Evolutionary conservation across 2,888 invertebrate genomes (phyloP).

Genomic region (Tenodera sinensis): DNA sequence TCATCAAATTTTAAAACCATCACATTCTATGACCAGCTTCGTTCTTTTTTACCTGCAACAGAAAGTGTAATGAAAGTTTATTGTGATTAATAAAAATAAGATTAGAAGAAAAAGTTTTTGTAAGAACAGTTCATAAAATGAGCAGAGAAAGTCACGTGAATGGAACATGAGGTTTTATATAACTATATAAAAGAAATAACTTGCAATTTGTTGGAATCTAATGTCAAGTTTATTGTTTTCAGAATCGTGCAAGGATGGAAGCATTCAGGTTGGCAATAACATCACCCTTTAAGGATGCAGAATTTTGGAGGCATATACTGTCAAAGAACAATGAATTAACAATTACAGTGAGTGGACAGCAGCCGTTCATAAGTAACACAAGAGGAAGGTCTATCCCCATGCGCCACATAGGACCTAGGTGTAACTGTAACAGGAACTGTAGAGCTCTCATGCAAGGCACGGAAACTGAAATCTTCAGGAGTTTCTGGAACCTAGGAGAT

Average conservation of each 20-base stretch:
- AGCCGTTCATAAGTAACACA: neutral
- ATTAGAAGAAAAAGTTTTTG: too few relatives aligned
- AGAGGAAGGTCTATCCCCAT: neutral
- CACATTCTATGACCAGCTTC: too few relatives aligned
- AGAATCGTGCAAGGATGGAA: neutral
- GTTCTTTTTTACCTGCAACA: too few relatives aligned
- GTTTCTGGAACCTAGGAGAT: neutral
- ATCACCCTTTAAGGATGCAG: neutral
- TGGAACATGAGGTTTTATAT: too few relatives aligned
- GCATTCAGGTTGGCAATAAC: neutral
- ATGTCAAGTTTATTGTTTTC: neutral
- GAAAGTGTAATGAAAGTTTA: too few relatives aligned
- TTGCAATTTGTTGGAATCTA: neutral
- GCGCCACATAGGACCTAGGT: neutral
- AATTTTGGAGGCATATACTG: neutral
- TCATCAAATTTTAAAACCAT: too few relatives aligned
- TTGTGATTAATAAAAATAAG: too few relatives aligned
- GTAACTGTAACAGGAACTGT: neutral
- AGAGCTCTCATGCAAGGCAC: neutral
- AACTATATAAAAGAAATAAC: too few relatives aligned
- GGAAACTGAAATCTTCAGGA: neutral
- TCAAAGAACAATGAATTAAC: neutral
- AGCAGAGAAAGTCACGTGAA: too few relatives aligned
- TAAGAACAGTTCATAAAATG: too few relatives aligned
- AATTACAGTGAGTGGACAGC: neutral